These are phyloP conservation scores for Xylota segnis DNA, from an alignment of 2,888 invertebrate genomes.

Conservation along the genomic window DNA sequence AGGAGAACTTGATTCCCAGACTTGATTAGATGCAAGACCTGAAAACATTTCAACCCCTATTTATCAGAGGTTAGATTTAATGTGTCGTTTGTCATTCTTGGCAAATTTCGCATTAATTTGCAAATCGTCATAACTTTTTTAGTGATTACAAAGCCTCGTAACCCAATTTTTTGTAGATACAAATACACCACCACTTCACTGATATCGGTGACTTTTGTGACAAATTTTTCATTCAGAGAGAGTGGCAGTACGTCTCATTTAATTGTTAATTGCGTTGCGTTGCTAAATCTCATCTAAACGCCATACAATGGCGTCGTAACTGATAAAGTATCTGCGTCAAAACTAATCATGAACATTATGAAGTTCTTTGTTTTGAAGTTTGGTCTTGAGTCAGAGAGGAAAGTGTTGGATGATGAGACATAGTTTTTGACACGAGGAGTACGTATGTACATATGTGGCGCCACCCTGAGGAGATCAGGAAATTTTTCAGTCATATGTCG, in stretches of 20 bases:
- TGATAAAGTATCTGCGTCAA: slow-evolving; percentile 7
- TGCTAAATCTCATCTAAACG: neutral
- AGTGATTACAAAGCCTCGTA: slow-evolving; percentile 35
- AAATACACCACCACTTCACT: slow-evolving; percentile 8
- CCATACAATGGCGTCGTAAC: neutral
- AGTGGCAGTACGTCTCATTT: slow-evolving; percentile 11
- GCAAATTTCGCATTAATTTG: slow-evolving; percentile 22
- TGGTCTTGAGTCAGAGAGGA: neutral
- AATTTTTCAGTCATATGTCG: too few relatives aligned
- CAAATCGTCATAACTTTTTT: slow-evolving; percentile 20
- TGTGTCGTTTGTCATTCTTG: neutral
- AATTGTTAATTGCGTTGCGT: slow-evolving; percentile 21
- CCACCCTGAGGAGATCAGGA: too few relatives aligned
- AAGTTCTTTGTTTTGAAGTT: neutral
- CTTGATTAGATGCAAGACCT: slow-evolving; percentile 1
- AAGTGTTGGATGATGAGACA: neutral
- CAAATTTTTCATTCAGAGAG: slow-evolving; percentile 11
- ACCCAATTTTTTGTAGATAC: slow-evolving; percentile 33
- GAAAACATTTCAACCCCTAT: slow-evolving; percentile 7
- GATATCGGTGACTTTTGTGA: slow-evolving; percentile 8
- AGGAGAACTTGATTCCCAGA: neutral
- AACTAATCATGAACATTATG: neutral
- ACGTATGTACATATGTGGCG: too few relatives aligned
- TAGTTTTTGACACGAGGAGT: too few relatives aligned
- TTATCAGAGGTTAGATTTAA: slow-evolving; percentile 26